phyloP scores from a whole-genome alignment of 2,888 invertebrate genomes.

The Dilophus febrilis region DNA sequence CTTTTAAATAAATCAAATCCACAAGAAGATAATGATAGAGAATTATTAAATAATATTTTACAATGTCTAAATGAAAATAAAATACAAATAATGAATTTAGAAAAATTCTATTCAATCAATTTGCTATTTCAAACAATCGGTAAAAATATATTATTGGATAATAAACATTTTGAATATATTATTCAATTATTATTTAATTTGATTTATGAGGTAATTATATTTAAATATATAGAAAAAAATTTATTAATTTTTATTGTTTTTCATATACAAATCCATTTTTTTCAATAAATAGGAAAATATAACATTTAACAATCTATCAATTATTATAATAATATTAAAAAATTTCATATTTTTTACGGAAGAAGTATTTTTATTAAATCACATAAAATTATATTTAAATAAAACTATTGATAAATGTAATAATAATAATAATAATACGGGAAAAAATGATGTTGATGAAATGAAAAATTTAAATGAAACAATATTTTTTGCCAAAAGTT shows the following conservation, averaged over 20 bases:
- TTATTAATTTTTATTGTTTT: not conserved
- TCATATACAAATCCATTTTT: not conserved
- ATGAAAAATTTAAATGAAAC: not conserved
- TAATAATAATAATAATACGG: not conserved
- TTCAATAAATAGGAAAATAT: not conserved
- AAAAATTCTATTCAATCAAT: slow-evolving; percentile 21
- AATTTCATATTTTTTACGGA: slow-evolving; percentile 30
- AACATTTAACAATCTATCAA: slow-evolving; percentile 25
- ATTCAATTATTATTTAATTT: slow-evolving; percentile 4
- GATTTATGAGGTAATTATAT: slow-evolving; percentile 1
- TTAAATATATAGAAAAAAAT: not conserved
- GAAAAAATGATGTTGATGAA: no score
- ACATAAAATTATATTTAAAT: slow-evolving; percentile 22
- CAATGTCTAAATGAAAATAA: slow-evolving; percentile 14
- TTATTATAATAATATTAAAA: slow-evolving; percentile 27
- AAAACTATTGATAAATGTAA: not conserved
- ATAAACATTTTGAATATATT: slow-evolving; percentile 21
- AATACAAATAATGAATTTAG: slow-evolving; percentile 19
- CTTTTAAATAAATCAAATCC: not conserved
- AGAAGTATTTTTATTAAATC: slow-evolving; percentile 31
- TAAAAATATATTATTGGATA: slow-evolving; percentile 26
- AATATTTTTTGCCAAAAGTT: not conserved
- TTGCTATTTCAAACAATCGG: slow-evolving; percentile 25
- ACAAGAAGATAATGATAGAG: not conserved
- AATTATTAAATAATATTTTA: slow-evolving; percentile 2